Conservation (phyloP, 2,113 vertebrate genomes). For the Pseudois nayaur region DNA sequence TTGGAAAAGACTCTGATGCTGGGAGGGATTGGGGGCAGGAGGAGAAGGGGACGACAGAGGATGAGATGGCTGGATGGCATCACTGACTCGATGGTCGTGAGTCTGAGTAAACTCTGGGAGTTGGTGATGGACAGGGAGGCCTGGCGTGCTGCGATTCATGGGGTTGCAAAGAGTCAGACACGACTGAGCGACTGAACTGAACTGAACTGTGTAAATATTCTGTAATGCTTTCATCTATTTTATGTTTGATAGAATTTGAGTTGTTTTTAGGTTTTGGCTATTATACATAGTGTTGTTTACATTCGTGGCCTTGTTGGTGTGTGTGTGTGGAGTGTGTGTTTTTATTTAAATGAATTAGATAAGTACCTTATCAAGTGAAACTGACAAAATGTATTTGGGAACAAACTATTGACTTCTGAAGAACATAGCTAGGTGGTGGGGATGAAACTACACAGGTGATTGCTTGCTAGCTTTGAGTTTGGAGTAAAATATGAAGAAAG, state of each 20-base stretch:
- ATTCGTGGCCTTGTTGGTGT: background rate
- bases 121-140: too few relatives aligned
- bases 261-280: background rate
- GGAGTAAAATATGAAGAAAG: background rate
- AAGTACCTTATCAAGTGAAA: background rate
- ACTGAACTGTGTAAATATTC: background rate
- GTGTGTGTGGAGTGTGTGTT: background rate
- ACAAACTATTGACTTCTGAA: background rate
- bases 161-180: too few relatives aligned
- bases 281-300: background rate
- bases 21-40: too few relatives aligned
- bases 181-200: too few relatives aligned
- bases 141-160: too few relatives aligned
- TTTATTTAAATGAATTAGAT: background rate
- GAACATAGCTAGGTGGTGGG: background rate
- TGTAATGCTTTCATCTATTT: background rate
- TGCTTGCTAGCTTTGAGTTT: background rate
- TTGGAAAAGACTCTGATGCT: too few relatives aligned
- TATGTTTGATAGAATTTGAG: background rate
- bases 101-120: too few relatives aligned
- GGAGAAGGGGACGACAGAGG: too few relatives aligned
- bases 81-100: too few relatives aligned
- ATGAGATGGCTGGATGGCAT: too few relatives aligned
- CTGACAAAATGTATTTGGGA: background rate
- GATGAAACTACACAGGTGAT: background rate